Conservation (phyloP, 2,113 vertebrate genomes). For the Pseudorectes ferrugineus region DNA sequence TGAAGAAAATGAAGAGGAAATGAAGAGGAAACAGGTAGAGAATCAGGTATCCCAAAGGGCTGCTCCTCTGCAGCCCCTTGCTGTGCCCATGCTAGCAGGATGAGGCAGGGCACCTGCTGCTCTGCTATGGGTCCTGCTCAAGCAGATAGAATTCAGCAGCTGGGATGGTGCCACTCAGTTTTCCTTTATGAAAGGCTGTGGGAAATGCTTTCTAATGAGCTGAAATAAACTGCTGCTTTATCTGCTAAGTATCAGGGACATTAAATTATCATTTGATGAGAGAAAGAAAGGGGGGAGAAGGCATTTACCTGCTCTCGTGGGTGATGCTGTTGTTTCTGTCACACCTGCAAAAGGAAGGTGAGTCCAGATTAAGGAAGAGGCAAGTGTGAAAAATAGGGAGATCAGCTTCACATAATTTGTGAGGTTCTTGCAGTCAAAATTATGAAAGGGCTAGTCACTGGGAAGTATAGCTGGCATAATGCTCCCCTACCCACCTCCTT, state of each 20-base stretch:
- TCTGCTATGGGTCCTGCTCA: neutral
- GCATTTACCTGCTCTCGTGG: conserved; percentile 22
- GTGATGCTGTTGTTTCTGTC: neutral
- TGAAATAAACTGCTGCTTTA: neutral
- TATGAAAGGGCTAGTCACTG: neutral
- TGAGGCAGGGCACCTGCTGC: neutral
- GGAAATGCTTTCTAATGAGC: neutral
- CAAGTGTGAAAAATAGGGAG: neutral
- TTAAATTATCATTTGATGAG: neutral
- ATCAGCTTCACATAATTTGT: neutral
- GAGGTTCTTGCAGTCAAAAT: neutral
- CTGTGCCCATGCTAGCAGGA: neutral
- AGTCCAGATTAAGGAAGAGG: neutral
- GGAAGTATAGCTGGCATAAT: neutral
- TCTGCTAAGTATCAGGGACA: neutral
- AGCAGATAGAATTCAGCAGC: neutral
- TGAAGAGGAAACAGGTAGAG: neutral
- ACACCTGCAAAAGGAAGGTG: neutral
- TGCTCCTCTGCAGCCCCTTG: neutral
- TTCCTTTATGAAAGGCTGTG: neutral
- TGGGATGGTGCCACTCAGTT: neutral
- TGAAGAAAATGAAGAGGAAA: neutral
- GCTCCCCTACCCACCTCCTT: neutral
- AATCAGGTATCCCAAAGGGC: neutral
- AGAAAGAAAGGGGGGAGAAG: neutral